phyloP scores from a whole-genome alignment of 2,797 vertebrate species.

The Avahi laniger region DNA sequence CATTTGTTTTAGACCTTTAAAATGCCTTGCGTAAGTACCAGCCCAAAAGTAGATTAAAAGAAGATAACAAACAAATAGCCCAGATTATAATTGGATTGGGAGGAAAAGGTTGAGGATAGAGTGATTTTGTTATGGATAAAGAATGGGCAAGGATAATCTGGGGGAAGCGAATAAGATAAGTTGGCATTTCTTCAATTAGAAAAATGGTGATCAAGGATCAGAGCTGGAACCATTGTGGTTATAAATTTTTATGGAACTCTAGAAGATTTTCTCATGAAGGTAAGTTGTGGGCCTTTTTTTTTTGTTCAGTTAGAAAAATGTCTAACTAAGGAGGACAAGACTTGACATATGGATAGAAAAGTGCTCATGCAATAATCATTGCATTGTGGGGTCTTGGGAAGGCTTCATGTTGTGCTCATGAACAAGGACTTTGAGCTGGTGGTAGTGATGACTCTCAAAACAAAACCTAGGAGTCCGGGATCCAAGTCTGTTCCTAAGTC shows the following conservation, averaged over 20 bases:
- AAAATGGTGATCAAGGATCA: not conserved
- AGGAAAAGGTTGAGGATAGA: not conserved
- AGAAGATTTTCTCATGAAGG: not conserved
- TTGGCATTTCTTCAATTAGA: not conserved
- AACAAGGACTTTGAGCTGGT: not conserved
- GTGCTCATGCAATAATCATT: not conserved
- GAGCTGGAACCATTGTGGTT: not conserved
- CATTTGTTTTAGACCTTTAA: constrained; percentile 38
- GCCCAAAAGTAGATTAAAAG: constrained; percentile 14
- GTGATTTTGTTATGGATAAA: not conserved
- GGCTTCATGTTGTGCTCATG: not conserved
- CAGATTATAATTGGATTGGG: not conserved
- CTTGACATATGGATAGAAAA: not conserved
- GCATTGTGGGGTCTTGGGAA: not conserved
- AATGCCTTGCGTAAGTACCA: not conserved
- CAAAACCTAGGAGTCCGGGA: not conserved
- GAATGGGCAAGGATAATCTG: not conserved
- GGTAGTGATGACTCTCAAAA: not conserved
- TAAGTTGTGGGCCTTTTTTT: not conserved
- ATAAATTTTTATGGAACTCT: not conserved
- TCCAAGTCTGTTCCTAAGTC: not conserved
- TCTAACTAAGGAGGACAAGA: not conserved
- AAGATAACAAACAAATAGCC: not conserved
- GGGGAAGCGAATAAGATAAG: not conserved
- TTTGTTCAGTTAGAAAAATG: constrained; percentile 1